A percentile compares a stretch with the other conserved stretches of the same genome.
phyloP scores from a whole-genome alignment of 2,888 invertebrate genomes.

The Ephialtes manifestator region DNA sequence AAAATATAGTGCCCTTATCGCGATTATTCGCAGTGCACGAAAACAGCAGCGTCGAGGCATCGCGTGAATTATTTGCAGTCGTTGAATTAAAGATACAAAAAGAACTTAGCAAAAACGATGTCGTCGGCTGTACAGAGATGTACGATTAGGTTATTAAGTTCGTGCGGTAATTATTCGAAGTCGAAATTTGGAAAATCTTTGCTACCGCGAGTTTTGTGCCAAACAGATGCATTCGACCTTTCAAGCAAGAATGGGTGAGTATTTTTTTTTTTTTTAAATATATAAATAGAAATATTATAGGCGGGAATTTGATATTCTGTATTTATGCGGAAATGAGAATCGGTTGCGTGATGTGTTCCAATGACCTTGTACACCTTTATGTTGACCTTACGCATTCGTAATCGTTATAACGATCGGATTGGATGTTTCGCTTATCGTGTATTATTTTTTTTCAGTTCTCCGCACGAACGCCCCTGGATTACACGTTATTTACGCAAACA shows the following conservation, averaged over 20 bases:
- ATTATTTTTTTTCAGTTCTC: not conserved
- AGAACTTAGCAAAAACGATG: constrained; percentile 9
- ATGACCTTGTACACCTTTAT: constrained; percentile 3
- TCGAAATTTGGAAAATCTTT: constrained; percentile 3
- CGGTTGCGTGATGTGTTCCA: not conserved
- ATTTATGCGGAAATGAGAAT: not conserved
- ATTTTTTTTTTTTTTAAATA: no score
- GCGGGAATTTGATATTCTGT: constrained; percentile 8
- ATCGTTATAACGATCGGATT: not conserved
- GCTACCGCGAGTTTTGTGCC: constrained; percentile 14
- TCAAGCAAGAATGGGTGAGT: constrained; percentile 48
- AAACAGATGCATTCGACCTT: constrained; percentile 12
- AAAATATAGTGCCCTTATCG: not conserved
- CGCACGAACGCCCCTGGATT: not conserved
- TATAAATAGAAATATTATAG: not conserved
- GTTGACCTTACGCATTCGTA: not conserved
- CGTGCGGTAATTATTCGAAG: constrained; percentile 41
- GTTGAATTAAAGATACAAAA: not conserved
- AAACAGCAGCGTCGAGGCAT: not conserved
- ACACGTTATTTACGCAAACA: not conserved
- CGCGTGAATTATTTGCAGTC: not conserved
- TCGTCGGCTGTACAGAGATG: constrained; percentile 57
- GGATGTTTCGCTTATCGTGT: not conserved
- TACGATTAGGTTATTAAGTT: constrained; percentile 55
- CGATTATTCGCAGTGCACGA: not conserved